Base-by-base conservation (phyloP, 2,797 vertebrate species). In the Kryptolebias ocellatus region DNA sequence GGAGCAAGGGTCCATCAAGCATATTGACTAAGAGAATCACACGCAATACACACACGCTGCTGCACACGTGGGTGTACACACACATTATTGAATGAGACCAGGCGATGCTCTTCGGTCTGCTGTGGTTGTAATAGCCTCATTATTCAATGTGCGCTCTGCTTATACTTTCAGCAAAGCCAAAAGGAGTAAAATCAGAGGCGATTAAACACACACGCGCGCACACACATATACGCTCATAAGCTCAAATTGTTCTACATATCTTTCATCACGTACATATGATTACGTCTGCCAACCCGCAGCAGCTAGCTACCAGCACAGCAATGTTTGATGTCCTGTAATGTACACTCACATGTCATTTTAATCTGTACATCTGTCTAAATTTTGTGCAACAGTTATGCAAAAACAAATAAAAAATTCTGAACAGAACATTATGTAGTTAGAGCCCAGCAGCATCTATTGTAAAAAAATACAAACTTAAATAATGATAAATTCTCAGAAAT, bases 61-160 rank as follows among this genome's bases (percentile, higher is more conserved):
- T 60, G 54, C 27, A 61, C 67, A 76, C 68, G 24, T 60, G 53
- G 49, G 24, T 51, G 60, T 51, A n/a, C 79, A 76, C 83, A 81
- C 76, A 71, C 78, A 79, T 70, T 83, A 90, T 87, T 84, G 89
- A 86, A 83, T 79, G 67, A 78, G 79, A 79, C 66, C 84, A 87
- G 79, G 74, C 66, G 12, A 72, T 72, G 56, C 69, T 76, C 73
- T 72, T 74, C 76, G 70, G 72, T 85, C 72, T 83, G 80, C 72
- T 78, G 85, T 81, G 84, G 86, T 80, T 81, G 59, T 90, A 90
- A 91, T 88, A 87, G 86, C 78, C 85, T 90, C 90, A 90, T 92
- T 91, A 89, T 89, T 91, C 88, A 91, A 83, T 56, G 66, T 81
- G 73, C 66, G 66, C 68, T 74, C 70, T 73, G 76, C 81, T 84